phyloP scores from a whole-genome alignment of 2,113 vertebrate species.

The Eulemur macaco region DNA sequence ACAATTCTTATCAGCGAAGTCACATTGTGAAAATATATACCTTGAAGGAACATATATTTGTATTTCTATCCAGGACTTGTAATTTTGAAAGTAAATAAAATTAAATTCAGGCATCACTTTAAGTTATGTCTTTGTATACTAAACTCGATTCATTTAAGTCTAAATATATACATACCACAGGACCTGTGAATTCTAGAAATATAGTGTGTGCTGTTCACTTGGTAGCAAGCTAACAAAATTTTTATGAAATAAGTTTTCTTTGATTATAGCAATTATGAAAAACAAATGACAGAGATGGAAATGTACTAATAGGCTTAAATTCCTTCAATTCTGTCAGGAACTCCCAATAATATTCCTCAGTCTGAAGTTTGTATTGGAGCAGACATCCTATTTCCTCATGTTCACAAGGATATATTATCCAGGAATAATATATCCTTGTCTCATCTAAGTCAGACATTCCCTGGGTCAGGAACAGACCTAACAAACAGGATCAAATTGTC shows the following conservation, averaged over 20 bases:
- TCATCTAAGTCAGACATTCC: not conserved
- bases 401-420: not conserved
- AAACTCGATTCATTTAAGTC: not conserved
- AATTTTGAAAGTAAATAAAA: not conserved
- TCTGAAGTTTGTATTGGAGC: not conserved
- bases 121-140: not conserved
- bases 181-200: not conserved
- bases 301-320: not conserved
- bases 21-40: not conserved
- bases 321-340: not conserved
- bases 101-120: not conserved
- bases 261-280: not conserved
- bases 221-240: not conserved
- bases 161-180: not conserved
- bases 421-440: not conserved
- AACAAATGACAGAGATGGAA: not conserved
- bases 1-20: not conserved
- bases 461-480: not conserved
- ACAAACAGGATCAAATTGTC: not conserved
- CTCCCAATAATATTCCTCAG: not conserved
- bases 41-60: not conserved
- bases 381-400: not conserved
- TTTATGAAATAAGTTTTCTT: not conserved
- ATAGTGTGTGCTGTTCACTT: not conserved
- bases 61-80: not conserved